Base-by-base conservation (phyloP, 2,113 vertebrate species). In the Dunckerocampus dactyliophorus region DNA sequence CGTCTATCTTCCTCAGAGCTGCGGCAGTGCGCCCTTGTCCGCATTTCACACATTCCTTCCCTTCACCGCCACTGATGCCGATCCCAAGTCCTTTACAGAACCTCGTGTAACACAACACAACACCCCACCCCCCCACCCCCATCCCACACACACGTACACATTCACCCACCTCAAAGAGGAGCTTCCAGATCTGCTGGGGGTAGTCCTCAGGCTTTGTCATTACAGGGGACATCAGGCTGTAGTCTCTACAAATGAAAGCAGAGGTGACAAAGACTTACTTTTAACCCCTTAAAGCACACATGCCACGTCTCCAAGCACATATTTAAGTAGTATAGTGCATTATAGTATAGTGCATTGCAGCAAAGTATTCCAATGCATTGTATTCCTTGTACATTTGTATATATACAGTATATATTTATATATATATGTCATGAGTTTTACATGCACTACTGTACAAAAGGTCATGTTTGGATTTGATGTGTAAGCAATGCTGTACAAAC, bases 181-280 rank as follows among this genome's bases (percentile, higher is more conserved):
- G 76, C 76, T 82, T 67, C 70, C 69, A 55, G 68, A 71, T 72
- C 70, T 59, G 64, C 64, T 65, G 46, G 61, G 86, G 85, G 86
- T 79, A 75, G 79, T 78, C 82, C 75, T 75, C 56, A 65, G 77
- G 74, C 76, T 77, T 83, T 82, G 82, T 85, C 85, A 86, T 80
- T 77, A 79, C 62, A 74, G 79, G 85, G 80, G 69, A 81, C 81
- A 82, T 86, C 73, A 75, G 76, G 76, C 77, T 74, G 80, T 75
- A 86, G 80, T 76, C 65, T 80, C 78, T 75, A 88, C 82, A 83
- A 88, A 88, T 88, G 82, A 83, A 75, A 80, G 72, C 69, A 65
- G 57, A 69, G 62, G 59, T 7, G 62, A 62, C 54, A 62, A 52
- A 42, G 56, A 39, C 39, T 62, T 67, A 62, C 51, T 52, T 42